Conservation (phyloP, 2,888 invertebrate species). For the Steromphala cineraria region DNA sequence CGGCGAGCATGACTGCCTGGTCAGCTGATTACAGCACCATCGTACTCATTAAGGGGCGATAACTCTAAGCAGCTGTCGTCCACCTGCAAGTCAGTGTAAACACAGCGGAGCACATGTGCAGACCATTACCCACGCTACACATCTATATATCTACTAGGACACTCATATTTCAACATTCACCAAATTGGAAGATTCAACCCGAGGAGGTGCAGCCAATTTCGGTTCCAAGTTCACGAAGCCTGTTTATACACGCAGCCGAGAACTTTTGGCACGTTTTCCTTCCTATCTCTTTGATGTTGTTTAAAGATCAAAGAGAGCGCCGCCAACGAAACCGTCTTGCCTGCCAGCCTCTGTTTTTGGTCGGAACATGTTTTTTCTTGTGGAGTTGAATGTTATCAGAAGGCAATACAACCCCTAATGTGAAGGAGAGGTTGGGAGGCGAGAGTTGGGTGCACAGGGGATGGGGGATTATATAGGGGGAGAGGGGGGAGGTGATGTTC, state of each 20-base stretch:
- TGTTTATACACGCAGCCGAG: conserved; percentile 4
- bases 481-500: neutral
- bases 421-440: neutral
- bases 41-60: neutral
- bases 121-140: neutral
- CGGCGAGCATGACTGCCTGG: no score
- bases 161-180: neutral
- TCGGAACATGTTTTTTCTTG: neutral
- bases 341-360: conserved; percentile 3
- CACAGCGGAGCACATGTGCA: neutral
- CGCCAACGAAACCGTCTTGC: neutral
- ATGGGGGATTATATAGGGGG: neutral
- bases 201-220: neutral
- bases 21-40: neutral
- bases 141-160: neutral
- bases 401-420: neutral
- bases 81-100: neutral
- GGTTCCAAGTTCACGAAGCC: neutral
- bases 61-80: neutral
- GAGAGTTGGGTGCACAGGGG: neutral
- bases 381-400: neutral
- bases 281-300: neutral
- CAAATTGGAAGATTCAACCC: neutral
- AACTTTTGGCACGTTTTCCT: conserved; percentile 20
- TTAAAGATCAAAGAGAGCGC: neutral